Conservation (phyloP, 1,140 invertebrate genomes). For the Caenorhabditis briggsae region DNA sequence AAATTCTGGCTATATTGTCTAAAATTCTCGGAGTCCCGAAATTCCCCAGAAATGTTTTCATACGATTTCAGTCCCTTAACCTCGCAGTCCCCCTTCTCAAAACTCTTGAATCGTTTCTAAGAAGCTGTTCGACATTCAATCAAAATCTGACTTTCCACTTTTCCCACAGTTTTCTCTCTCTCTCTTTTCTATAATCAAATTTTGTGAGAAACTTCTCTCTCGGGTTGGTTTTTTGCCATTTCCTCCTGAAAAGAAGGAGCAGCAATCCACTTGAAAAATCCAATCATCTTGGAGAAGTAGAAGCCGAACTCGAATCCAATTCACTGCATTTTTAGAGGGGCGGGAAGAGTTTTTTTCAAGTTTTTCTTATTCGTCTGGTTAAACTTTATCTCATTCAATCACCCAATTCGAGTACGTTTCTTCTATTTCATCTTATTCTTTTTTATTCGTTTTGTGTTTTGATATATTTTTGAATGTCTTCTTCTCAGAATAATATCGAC, state of each 20-base stretch:
- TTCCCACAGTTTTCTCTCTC: not conserved
- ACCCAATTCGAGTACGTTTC: slow-evolving; percentile 12
- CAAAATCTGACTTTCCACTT: slow-evolving; percentile 5
- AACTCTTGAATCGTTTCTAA: not conserved
- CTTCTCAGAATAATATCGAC: not conserved
- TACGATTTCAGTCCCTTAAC: no score
- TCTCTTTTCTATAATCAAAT: slow-evolving; percentile 15
- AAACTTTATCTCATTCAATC: slow-evolving; percentile 47
- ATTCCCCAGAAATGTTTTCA: no score
- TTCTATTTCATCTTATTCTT: not conserved
- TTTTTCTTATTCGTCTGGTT: no score
- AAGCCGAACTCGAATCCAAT: slow-evolving; percentile 49
- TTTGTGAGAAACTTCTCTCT: not conserved
- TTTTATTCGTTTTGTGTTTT: not conserved
- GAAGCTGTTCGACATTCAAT: not conserved
- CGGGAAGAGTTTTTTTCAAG: no score
- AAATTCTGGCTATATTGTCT: no score
- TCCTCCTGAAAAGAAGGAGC: slow-evolving; percentile 15
- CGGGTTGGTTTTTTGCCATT: not conserved
- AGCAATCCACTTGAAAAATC: slow-evolving; percentile 49
- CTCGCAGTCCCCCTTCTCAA: no score
- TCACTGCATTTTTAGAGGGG: not conserved
- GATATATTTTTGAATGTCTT: not conserved
- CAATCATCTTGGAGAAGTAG: slow-evolving; percentile 49
- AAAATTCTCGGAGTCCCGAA: no score